Conservation (phyloP, 2,888 invertebrate genomes). For the Globia sparganii region DNA sequence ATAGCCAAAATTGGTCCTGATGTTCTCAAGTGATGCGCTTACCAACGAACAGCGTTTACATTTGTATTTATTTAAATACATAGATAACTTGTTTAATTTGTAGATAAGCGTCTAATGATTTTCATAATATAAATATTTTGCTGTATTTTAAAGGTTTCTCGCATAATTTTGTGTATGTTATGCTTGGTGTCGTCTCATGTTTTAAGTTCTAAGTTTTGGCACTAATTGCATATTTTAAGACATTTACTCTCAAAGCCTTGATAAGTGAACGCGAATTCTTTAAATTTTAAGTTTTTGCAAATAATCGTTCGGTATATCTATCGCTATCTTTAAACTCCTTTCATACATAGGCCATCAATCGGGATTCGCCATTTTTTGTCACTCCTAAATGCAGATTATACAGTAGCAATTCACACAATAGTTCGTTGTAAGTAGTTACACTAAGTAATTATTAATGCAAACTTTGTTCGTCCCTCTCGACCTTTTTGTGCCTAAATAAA, state of each 20-base stretch:
- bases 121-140: constrained; percentile 25
- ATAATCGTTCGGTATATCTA: neutral
- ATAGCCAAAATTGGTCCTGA: neutral
- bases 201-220: neutral
- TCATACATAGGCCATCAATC: too few species aligned
- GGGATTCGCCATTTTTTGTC: too few species aligned
- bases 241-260: neutral
- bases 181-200: constrained; percentile 8
- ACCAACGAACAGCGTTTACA: neutral
- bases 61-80: neutral
- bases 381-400: too few species aligned
- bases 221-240: constrained; percentile 21
- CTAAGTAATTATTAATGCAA: too few species aligned
- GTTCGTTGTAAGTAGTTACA: too few species aligned
- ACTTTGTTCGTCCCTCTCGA: too few species aligned
- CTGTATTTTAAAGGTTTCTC: constrained; percentile 15
- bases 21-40: neutral
- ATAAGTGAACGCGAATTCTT: neutral
- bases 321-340: neutral
- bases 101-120: constrained; percentile 5
- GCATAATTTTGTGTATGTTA: constrained; percentile 14
- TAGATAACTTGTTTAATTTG: neutral
- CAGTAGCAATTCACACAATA: too few species aligned
- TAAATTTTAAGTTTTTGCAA: neutral
- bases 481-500: too few species aligned